phyloP scores from a whole-genome alignment of 2,888 invertebrate genomes.

The Eilema depressum region DNA sequence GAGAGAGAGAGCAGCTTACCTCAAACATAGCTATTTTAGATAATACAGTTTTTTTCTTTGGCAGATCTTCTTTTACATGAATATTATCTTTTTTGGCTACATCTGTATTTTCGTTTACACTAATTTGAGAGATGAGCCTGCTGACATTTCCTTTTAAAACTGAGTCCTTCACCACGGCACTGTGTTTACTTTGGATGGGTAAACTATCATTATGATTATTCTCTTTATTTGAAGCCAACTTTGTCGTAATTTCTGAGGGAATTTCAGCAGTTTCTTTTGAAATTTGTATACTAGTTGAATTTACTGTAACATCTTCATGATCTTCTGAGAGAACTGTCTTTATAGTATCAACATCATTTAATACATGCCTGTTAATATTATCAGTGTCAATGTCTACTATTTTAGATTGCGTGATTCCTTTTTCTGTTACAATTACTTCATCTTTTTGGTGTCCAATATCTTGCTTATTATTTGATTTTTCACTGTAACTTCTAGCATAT shows the following conservation, averaged over 20 bases:
- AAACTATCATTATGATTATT: conserved; percentile 12
- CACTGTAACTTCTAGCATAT: conserved; percentile 31
- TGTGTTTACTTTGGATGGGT: conserved; percentile 33
- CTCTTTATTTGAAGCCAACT: not conserved
- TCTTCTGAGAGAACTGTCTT: not conserved
- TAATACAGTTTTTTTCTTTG: conserved; percentile 66
- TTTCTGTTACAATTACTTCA: conserved; percentile 7
- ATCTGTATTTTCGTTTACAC: conserved; percentile 39
- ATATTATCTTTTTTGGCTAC: conserved; percentile 46
- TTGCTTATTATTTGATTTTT: conserved; percentile 27
- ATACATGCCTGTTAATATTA: not conserved
- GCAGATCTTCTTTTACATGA: conserved; percentile 53
- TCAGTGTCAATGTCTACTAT: not conserved
- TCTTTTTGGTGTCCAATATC: conserved; percentile 17
- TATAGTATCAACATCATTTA: not conserved
- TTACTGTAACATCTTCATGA: not conserved
- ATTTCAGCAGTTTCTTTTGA: conserved; percentile 20
- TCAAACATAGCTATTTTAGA: conserved; percentile 80
- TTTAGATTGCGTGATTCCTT: not conserved
- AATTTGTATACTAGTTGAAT: conserved; percentile 9
- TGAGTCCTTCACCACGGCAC: conserved; percentile 50
- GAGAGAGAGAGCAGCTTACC: conserved; percentile 58
- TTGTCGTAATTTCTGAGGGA: not conserved
- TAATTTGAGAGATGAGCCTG: conserved; percentile 58
- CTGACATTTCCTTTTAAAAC: conserved; percentile 69